A percentile compares a stretch with the other conserved stretches of the same genome.
These are phyloP conservation scores for Bicyclus anynana DNA, from an alignment of 1,140 invertebrate species.

Conservation along the genomic window DNA sequence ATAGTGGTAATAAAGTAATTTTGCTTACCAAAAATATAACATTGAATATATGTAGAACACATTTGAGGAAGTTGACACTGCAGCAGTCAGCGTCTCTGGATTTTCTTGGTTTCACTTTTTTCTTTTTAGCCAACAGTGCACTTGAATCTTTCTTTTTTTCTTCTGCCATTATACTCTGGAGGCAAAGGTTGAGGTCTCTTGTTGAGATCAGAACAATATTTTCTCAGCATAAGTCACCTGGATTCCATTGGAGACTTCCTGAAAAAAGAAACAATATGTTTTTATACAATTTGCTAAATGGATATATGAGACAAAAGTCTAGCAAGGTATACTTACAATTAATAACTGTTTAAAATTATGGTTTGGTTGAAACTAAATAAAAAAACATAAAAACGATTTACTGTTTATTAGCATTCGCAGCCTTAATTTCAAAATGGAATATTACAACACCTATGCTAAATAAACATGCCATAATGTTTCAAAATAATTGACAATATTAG, in stretches of 20 bases:
- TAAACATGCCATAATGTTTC: constrained; percentile 51
- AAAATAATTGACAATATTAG: constrained; percentile 62
- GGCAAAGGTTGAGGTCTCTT: constrained; percentile 3
- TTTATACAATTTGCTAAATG: neutral
- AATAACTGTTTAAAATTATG: neutral
- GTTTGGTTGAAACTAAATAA: constrained; percentile 9
- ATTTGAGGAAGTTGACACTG: constrained; percentile 86
- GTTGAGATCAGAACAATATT: constrained; percentile 1
- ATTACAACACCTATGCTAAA: constrained; percentile 63
- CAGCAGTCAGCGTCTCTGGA: constrained; percentile 85
- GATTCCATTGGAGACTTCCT: neutral
- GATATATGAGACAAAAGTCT: neutral
- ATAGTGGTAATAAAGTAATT: constrained; percentile 2
- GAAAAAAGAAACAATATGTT: constrained; percentile 13
- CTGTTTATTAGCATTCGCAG: constrained; percentile 48
- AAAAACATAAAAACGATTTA: constrained; percentile 18
- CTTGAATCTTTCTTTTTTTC: constrained; percentile 65
- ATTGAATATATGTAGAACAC: constrained; percentile 88
- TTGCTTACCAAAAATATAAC: constrained; percentile 85
- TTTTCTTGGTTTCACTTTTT: constrained; percentile 70
- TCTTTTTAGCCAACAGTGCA: constrained; percentile 60
- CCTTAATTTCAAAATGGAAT: constrained; percentile 59
- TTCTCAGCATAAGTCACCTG: constrained; percentile 17
- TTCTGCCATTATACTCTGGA: constrained; percentile 51
- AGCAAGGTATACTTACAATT: constrained; percentile 18